Percentiles rank a stretch among this genome's conserved stretches.
phyloP scores from a whole-genome alignment of 1,140 invertebrate species.

The Meloidogyne floridensis region DNA sequence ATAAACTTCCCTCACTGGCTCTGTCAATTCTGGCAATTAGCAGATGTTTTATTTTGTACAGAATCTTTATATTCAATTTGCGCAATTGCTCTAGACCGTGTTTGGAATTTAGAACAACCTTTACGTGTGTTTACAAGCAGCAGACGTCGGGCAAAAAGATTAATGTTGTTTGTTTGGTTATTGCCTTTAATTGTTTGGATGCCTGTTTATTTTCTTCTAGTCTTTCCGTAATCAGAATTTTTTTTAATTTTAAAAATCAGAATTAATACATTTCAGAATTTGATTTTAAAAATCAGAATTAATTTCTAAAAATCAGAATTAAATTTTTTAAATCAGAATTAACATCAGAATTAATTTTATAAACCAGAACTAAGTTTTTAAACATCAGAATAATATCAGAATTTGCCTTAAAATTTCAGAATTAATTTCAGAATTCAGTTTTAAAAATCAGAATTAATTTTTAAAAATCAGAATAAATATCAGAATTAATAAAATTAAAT shows the following conservation, averaged over 20 bases:
- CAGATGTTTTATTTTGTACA: slow-evolving; percentile 37
- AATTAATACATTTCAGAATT: background rate
- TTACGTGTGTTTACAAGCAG: slow-evolving; percentile 42
- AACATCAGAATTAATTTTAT: background rate
- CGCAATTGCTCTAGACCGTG: slow-evolving; percentile 44
- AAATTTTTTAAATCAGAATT: background rate
- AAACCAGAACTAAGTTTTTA: too few relatives aligned
- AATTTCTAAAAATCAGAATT: background rate
- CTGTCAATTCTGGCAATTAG: slow-evolving; percentile 38
- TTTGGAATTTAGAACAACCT: slow-evolving; percentile 47
- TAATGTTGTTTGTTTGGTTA: slow-evolving; percentile 42
- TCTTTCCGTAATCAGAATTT: background rate
- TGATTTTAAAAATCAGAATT: too few relatives aligned
- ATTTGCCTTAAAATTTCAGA: background rate
- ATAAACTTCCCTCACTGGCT: slow-evolving; percentile 22
- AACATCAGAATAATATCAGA: too few relatives aligned
- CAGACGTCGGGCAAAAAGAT: slow-evolving; percentile 31
- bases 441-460: too few relatives aligned
- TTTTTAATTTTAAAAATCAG: background rate
- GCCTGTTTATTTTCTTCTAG: slow-evolving; percentile 31
- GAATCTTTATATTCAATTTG: slow-evolving; percentile 47
- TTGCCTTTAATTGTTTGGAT: slow-evolving; percentile 42
- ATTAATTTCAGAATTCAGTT: background rate
- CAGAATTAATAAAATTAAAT: background rate
- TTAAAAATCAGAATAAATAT: background rate